A percentile compares a stretch with the other conserved stretches of the same genome.
phyloP scores from a whole-genome alignment of 2,888 invertebrate genomes.

The Achlya flavicornis region DNA sequence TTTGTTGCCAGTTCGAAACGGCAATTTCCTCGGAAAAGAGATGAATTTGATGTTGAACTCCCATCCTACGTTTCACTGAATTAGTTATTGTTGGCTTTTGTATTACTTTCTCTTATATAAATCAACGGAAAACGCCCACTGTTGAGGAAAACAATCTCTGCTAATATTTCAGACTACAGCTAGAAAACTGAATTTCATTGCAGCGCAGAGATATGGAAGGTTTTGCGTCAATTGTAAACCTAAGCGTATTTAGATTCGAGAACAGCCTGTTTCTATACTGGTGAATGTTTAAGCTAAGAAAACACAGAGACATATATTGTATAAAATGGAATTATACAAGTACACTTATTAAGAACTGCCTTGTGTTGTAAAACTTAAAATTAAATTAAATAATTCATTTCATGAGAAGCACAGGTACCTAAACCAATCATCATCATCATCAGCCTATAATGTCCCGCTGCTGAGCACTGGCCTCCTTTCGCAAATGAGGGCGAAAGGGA shows the following conservation, averaged over 20 bases:
- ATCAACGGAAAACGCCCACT: constrained; percentile 4
- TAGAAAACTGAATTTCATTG: constrained; percentile 4
- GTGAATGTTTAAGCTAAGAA: no score
- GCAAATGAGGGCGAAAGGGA: no score
- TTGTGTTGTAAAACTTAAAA: no score
- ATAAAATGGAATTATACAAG: no score
- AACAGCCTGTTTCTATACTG: background rate
- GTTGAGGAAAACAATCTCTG: background rate
- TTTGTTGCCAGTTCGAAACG: constrained; percentile 16
- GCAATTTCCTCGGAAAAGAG: constrained; percentile 20
- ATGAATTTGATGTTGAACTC: constrained; percentile 19
- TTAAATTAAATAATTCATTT: no score
- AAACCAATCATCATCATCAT: no score
- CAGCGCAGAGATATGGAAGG: background rate
- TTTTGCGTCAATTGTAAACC: background rate
- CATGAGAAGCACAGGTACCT: no score
- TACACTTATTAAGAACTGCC: no score
- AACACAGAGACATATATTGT: no score
- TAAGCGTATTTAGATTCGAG: background rate
- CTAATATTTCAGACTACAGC: background rate
- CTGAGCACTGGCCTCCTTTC: no score
- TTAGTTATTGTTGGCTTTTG: constrained; percentile 15
- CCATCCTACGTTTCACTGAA: constrained; percentile 11
- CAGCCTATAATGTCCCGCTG: no score
- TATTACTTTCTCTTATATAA: constrained; percentile 11